Percentiles rank a stretch among this genome's conserved stretches.
Conservation (phyloP, 2,888 invertebrate species). For the Polylopha cassiicola region DNA sequence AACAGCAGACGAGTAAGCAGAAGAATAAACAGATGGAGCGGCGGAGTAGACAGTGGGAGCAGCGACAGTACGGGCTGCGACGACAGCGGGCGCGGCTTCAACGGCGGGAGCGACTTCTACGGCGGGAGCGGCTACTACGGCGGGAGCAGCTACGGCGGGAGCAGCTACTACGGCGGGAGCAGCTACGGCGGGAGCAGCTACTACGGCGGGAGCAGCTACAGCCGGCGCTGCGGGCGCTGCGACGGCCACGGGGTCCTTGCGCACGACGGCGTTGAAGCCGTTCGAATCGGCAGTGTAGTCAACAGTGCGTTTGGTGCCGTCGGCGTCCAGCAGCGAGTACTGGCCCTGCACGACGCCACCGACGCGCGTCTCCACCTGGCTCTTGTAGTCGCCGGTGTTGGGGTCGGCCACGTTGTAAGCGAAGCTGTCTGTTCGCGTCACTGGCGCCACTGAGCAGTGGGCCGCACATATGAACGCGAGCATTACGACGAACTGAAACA, state of each 20-base stretch:
- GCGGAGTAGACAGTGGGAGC: slow-evolving; percentile 30
- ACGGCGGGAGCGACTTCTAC: slow-evolving; percentile 44
- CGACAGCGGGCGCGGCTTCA: slow-evolving; percentile 42
- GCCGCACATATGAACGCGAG: slow-evolving; percentile 52
- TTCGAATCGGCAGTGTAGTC: slow-evolving; percentile 73
- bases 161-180: slow-evolving; percentile 33
- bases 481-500: slow-evolving; percentile 55
- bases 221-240: slow-evolving; percentile 35
- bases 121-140: slow-evolving; percentile 52
- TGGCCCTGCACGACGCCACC: slow-evolving; percentile 71
- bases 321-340: slow-evolving; percentile 73
- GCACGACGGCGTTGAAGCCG: slow-evolving; percentile 76
- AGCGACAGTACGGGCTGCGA: slow-evolving; percentile 32
- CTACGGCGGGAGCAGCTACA: slow-evolving; percentile 31
- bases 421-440: slow-evolving; percentile 59
- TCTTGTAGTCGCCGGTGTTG: slow-evolving; percentile 75
- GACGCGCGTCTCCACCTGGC: slow-evolving; percentile 68
- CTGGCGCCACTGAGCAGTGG: slow-evolving; percentile 53
- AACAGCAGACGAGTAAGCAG: slow-evolving; percentile 31
- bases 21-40: slow-evolving; percentile 28
- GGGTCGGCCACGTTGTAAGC: slow-evolving; percentile 74
- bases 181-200: slow-evolving; percentile 31
- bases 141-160: slow-evolving; percentile 31
- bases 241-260: slow-evolving; percentile 61
- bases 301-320: slow-evolving; percentile 73